Conservation (phyloP, 2,113 vertebrate genomes). For the Psephotus haematonotus region DNA sequence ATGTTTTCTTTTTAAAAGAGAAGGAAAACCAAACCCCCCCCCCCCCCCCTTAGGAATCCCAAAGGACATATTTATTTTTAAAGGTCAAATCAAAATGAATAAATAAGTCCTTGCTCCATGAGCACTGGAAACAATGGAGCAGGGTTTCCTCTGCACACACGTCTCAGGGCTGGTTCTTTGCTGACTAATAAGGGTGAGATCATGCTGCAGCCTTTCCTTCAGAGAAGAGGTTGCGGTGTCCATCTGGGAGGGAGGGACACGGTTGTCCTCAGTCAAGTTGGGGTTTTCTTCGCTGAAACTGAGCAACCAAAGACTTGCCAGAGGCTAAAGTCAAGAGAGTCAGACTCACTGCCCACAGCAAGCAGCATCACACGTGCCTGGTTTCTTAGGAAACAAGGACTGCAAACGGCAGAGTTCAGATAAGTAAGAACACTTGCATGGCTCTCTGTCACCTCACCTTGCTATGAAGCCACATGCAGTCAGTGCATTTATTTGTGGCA, state of each 20-base stretch:
- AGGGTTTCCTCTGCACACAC: slow-evolving; percentile 5
- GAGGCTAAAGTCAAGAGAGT: neutral
- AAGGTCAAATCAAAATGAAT: slow-evolving; percentile 22
- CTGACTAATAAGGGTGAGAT: slow-evolving; percentile 21
- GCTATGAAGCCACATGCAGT: neutral
- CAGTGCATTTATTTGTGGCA: neutral
- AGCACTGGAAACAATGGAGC: slow-evolving; percentile 45
- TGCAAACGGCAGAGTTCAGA: slow-evolving; percentile 43
- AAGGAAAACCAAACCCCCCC: rapidly evolving
- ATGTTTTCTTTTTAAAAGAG: neutral
- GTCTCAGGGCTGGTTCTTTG: neutral
- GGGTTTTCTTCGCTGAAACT: neutral
- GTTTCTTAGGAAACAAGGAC: slow-evolving; percentile 44
- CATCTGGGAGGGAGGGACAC: neutral
- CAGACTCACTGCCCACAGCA: neutral
- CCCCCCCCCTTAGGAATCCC: neutral
- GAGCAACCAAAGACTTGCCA: neutral
- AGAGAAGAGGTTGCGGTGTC: neutral
- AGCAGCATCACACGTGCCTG: neutral
- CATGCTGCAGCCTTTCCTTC: neutral
- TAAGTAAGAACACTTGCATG: neutral
- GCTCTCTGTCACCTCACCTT: neutral
- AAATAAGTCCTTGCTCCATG: neutral
- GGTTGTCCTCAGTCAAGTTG: neutral
- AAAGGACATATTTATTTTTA: neutral